These are phyloP conservation scores for Drosophila longiperda DNA, from an alignment of 2,888 invertebrate genomes.

Conservation along the genomic window DNA sequence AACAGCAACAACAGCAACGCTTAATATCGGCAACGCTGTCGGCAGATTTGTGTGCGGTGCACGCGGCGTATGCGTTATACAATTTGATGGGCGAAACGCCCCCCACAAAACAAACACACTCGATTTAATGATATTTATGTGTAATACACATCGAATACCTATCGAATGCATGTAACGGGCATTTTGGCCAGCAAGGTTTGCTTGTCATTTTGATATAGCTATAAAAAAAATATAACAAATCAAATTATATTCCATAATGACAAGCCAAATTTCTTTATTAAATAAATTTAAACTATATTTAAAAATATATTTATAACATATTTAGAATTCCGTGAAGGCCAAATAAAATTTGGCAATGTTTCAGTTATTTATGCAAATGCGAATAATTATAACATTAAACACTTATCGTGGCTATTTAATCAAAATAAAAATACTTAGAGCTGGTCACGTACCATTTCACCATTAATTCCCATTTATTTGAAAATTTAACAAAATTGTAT, in stretches of 20 bases:
- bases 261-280: not conserved
- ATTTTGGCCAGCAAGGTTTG: not conserved
- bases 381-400: not conserved
- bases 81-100: slow-evolving; percentile 33
- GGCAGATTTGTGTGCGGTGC: slow-evolving; percentile 37
- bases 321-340: too few species aligned
- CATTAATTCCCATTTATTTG: not conserved
- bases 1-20: slow-evolving; percentile 9
- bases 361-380: not conserved
- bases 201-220: not conserved
- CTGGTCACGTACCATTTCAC: not conserved
- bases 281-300: not conserved
- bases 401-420: not conserved
- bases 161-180: not conserved
- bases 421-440: not conserved
- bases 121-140: slow-evolving; percentile 58
- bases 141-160: slow-evolving; percentile 38
- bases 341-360: not conserved
- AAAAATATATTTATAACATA: not conserved
- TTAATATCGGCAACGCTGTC: slow-evolving; percentile 27
- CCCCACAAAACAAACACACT: slow-evolving; percentile 52
- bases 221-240: not conserved
- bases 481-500: not conserved
- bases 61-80: slow-evolving; percentile 54
- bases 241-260: not conserved